A percentile compares a stretch with the other conserved stretches of the same genome.
Conservation (phyloP, 2,888 invertebrate species). For the Heteropelma amictum region DNA sequence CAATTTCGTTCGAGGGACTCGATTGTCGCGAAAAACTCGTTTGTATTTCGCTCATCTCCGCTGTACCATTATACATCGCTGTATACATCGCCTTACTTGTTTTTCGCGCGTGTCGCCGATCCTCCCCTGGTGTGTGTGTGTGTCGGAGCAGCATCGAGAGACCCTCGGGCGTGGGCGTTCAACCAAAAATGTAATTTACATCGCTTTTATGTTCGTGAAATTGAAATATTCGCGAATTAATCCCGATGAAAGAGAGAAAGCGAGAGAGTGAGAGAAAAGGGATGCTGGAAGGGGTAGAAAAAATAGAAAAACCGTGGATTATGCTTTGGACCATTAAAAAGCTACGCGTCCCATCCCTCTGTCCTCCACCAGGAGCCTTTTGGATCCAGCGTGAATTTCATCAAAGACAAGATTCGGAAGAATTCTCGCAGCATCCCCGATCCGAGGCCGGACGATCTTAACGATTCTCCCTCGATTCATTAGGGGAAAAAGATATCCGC, state of each 20-base stretch:
- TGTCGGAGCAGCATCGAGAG: slow-evolving; percentile 36
- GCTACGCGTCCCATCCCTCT: slow-evolving; percentile 16
- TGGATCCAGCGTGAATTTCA: slow-evolving; percentile 10
- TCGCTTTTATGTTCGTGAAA: slow-evolving; percentile 77
- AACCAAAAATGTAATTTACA: slow-evolving; percentile 78
- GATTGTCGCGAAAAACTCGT: slow-evolving; percentile 60
- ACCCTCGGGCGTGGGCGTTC: slow-evolving; percentile 69
- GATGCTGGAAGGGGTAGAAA: too few species aligned
- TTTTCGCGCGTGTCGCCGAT: too few species aligned
- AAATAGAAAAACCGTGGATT: too few species aligned
- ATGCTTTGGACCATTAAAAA: slow-evolving; percentile 59
- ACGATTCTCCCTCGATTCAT: slow-evolving; percentile 68
- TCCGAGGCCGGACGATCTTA: slow-evolving; percentile 45
- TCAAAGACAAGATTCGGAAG: slow-evolving; percentile 12
- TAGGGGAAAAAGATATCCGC: slow-evolving; percentile 66
- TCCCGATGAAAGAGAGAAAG: slow-evolving; percentile 42
- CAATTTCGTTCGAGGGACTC: slow-evolving; percentile 46
- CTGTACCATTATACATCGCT: slow-evolving; percentile 9
- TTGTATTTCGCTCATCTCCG: slow-evolving; percentile 41
- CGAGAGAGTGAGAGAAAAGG: neutral
- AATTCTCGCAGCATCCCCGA: neutral
- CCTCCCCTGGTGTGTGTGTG: neutral
- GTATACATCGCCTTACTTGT: too few species aligned
- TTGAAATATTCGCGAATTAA: slow-evolving; percentile 78
- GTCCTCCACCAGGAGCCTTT: neutral